A percentile compares a stretch with the other conserved stretches of the same genome.
These are phyloP conservation scores for Cephalopholis sonnerati DNA, from an alignment of 2,113 vertebrate species.

Conservation along the genomic window DNA sequence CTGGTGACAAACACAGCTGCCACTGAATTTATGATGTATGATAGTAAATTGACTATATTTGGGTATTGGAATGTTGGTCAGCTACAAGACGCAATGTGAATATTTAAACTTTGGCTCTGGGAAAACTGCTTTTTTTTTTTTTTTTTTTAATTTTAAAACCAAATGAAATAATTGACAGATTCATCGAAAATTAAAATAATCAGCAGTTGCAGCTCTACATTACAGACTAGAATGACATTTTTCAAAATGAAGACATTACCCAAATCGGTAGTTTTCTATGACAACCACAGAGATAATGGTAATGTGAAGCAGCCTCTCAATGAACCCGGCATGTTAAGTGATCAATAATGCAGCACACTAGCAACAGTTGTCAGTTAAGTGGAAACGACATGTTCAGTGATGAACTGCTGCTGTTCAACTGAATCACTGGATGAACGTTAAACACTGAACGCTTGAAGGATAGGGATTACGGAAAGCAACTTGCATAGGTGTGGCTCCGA, in stretches of 20 bases:
- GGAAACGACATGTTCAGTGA: slow-evolving; percentile 26
- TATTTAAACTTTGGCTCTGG: too few relatives aligned
- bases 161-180: too few relatives aligned
- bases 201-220: background rate
- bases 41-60: too few relatives aligned
- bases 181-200: too few relatives aligned
- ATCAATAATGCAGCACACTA: slow-evolving; percentile 8
- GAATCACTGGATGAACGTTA: slow-evolving; percentile 24
- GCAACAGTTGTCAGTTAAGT: slow-evolving; percentile 22
- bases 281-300: background rate
- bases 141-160: too few relatives aligned
- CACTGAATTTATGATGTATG: background rate
- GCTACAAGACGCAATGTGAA: too few relatives aligned
- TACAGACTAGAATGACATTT: background rate
- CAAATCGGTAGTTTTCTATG: background rate
- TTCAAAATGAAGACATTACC: background rate
- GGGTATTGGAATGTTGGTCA: too few relatives aligned
- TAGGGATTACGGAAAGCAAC: background rate
- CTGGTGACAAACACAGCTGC: slow-evolving; percentile 6
- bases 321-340: background rate
- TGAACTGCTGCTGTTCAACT: slow-evolving; percentile 4
- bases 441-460: background rate
- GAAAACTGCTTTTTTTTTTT: too few relatives aligned
- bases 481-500: background rate
- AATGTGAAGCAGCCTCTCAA: slow-evolving; percentile 12